These are phyloP conservation scores for Morinoia aosen DNA, from an alignment of 2,888 invertebrate genomes.

Conservation along the genomic window DNA sequence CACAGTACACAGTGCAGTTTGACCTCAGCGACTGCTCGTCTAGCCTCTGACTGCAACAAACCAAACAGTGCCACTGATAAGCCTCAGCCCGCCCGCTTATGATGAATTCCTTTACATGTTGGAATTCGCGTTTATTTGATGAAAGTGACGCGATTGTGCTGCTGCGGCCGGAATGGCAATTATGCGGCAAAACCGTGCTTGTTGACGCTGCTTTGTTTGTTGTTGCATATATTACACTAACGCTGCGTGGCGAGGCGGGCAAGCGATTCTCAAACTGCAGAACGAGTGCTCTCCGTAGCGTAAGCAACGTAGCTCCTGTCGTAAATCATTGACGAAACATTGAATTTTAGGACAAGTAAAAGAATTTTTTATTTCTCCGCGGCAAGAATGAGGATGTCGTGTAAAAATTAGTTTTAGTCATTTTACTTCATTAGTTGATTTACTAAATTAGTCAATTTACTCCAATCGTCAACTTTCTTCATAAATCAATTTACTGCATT, in stretches of 20 bases:
- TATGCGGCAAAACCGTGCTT: neutral
- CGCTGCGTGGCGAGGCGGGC: neutral
- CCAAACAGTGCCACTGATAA: neutral
- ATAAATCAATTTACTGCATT: no score
- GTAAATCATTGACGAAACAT: neutral
- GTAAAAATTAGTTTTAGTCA: no score
- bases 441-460: no score
- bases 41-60: neutral
- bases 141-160: constrained; percentile 4
- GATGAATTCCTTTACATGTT: constrained; percentile 40
- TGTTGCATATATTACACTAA: neutral
- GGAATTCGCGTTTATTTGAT: constrained; percentile 17
- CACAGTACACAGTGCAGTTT: neutral
- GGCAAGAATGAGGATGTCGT: no score
- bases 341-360: neutral
- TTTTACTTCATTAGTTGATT: no score
- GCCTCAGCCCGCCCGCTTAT: neutral
- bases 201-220: constrained; percentile 9
- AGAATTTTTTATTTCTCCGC: neutral
- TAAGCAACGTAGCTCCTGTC: neutral
- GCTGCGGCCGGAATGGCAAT: constrained; percentile 12
- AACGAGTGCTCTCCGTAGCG: neutral
- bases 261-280: neutral
- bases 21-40: neutral
- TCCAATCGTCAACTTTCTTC: no score